Percentiles rank a stretch among this genome's conserved stretches.
Evolutionary conservation across 2,113 vertebrate genomes (phyloP).

Genomic region (Cryptotis parvus): DNA sequence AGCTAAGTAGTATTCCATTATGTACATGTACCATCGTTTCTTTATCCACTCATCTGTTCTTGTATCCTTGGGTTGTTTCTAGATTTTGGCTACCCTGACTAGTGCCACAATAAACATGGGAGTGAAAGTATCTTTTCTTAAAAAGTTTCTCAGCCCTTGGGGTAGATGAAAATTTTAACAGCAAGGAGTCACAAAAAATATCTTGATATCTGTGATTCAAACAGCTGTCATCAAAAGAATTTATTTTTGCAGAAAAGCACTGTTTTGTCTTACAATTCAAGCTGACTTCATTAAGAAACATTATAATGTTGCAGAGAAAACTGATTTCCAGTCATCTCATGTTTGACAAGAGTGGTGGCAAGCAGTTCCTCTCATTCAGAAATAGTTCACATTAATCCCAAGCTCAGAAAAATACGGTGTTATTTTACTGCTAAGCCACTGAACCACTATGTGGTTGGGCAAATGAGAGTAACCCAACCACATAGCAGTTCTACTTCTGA

Average conservation of each 20-base stretch:
- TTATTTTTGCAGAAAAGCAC: constrained; percentile 4
- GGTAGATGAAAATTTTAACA: background rate
- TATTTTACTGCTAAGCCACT: background rate
- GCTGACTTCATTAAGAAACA: constrained; percentile 24
- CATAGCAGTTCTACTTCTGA: constrained; percentile 39
- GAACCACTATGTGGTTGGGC: background rate
- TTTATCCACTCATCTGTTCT: too few species aligned
- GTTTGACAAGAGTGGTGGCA: background rate
- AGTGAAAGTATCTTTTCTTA: too few species aligned
- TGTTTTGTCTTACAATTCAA: constrained; percentile 9
- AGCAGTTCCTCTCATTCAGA: constrained; percentile 10
- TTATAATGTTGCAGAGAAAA: constrained; percentile 14
- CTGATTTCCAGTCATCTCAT: background rate
- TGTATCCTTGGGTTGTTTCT: too few species aligned
- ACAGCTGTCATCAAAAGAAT: background rate
- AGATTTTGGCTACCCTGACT: too few species aligned
- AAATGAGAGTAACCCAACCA: background rate
- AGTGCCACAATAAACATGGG: too few species aligned
- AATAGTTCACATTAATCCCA: constrained; percentile 9
- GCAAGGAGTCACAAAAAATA: background rate
- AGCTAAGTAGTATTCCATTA: too few species aligned
- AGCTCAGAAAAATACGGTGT: background rate
- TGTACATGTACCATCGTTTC: too few species aligned
- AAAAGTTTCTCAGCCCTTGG: too few species aligned
- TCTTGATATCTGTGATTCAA: background rate